Evolutionary conservation across 2,113 vertebrate species (phyloP).

Genomic region (Drymodes brunneopygia): DNA sequence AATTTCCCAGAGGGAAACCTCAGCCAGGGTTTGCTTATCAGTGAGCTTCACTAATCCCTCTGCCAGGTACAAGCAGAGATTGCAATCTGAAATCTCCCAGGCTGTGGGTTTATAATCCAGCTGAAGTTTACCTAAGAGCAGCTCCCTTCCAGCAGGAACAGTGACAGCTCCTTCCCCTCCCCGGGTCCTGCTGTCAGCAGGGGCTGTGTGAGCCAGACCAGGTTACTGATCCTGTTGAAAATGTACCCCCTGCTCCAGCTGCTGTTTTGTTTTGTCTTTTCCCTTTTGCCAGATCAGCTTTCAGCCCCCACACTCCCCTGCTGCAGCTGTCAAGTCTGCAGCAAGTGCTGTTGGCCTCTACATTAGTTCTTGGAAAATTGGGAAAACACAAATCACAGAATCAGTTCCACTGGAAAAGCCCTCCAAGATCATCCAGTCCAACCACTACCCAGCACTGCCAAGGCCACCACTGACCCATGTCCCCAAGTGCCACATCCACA

Average conservation of each 20-base stretch:
- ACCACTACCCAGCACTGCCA: neutral
- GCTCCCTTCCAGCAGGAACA: neutral
- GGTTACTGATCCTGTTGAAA: neutral
- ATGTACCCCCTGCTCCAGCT: neutral
- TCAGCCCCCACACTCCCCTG: neutral
- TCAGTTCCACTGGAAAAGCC: neutral
- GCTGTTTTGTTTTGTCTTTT: neutral
- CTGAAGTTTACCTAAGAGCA: neutral
- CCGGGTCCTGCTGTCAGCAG: neutral
- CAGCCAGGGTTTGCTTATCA: neutral
- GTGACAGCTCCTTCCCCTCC: neutral
- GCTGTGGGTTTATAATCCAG: neutral
- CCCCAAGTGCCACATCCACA: neutral
- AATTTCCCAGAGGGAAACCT: neutral
- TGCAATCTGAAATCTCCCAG: neutral
- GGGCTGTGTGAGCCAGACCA: neutral
- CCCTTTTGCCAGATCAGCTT: neutral
- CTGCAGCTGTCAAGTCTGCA: neutral
- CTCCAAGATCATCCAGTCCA: neutral
- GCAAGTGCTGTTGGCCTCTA: neutral
- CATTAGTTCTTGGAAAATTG: neutral
- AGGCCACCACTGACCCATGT: neutral
- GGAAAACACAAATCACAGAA: neutral
- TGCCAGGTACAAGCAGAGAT: neutral
- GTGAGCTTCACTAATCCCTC: neutral